Percentiles rank a stretch among this genome's conserved stretches.
Evolutionary conservation across 2,888 invertebrate genomes (phyloP).

Genomic region (Phalangium opilio): DNA sequence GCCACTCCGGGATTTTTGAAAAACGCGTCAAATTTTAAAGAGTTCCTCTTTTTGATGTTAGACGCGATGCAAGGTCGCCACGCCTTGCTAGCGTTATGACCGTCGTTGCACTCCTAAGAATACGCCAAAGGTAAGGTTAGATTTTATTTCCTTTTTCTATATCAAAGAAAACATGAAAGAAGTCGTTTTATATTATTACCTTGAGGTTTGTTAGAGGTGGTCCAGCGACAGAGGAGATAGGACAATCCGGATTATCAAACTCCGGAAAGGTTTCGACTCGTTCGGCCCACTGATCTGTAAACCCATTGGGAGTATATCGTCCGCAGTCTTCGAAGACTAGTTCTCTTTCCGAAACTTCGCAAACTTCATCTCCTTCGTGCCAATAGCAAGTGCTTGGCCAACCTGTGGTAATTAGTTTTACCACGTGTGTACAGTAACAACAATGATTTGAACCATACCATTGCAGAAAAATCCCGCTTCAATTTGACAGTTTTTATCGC

Average conservation of each 20-base stretch:
- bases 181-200: no score
- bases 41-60: not conserved
- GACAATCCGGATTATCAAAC: not conserved
- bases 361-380: slow-evolving; percentile 3
- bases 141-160: not conserved
- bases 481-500: slow-evolving; percentile 1
- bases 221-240: not conserved
- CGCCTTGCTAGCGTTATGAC: not conserved
- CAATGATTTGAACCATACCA: not conserved
- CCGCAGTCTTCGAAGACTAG: slow-evolving; percentile 1
- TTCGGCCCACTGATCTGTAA: slow-evolving; percentile 4
- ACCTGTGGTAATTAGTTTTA: not conserved
- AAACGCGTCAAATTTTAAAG: not conserved
- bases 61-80: not conserved
- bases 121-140: no score
- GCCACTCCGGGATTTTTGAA: slow-evolving; percentile 3
- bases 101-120: not conserved
- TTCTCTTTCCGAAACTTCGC: slow-evolving; percentile 3
- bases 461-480: slow-evolving; percentile 1
- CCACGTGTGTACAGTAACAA: no score
- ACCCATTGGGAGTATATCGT: not conserved
- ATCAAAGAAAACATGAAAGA: not conserved
- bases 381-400: slow-evolving; percentile 3
- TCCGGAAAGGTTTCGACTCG: not conserved
- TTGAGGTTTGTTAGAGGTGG: not conserved